Base-by-base conservation (phyloP, 2,113 vertebrate genomes). In the Brachypodius melanocephalos region DNA sequence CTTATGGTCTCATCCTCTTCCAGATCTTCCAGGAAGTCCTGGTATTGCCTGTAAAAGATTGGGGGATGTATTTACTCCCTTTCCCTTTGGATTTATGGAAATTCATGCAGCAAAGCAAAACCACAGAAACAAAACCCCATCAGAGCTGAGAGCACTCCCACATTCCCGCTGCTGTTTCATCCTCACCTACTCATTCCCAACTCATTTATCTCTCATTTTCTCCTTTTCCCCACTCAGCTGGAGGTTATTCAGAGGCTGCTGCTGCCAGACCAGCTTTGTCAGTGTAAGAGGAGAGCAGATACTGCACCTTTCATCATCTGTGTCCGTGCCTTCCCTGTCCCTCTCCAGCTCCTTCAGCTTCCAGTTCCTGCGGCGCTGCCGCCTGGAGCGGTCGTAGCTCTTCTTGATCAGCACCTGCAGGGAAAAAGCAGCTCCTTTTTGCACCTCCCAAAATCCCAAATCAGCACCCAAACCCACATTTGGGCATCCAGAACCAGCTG, bases 21-120 rank as follows among this genome's bases (percentile, higher is more conserved):
- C 24, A 99, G 98, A 97, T 99, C 99, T 96, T 99, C 99, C 91
- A 99, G 98, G 97, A 99, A 99, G 96, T 99, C 99, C 89, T 99
- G 98, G 96, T 99, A 99, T 97, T 99, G 99, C 52, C 99, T 99
- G 83, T 10, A 78, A 88, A 22, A 95, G 59, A 90, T 18, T 18
- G 17, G 8, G 95, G 28, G 84, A 79, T 28, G 11, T 2, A 42
- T 49, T 91, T 45, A 76, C 2, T 49, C 36, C 6, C 16, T 52
- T 61, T 13, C 61, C 57, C 26, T 84, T 20, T 42, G 52, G 26
- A 59, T 38, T 86, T 16, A 25, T 9, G 34, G 17, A 43, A 18
- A 51, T 32, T 25, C 10, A 48, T 12, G 14, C 12, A 51, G 1
- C 17, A 59, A 49, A 88, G 8, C 3, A 8, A 71, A 72, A 82